These are phyloP conservation scores for Nowickia ferox DNA, from an alignment of 2,888 invertebrate species.

Conservation along the genomic window DNA sequence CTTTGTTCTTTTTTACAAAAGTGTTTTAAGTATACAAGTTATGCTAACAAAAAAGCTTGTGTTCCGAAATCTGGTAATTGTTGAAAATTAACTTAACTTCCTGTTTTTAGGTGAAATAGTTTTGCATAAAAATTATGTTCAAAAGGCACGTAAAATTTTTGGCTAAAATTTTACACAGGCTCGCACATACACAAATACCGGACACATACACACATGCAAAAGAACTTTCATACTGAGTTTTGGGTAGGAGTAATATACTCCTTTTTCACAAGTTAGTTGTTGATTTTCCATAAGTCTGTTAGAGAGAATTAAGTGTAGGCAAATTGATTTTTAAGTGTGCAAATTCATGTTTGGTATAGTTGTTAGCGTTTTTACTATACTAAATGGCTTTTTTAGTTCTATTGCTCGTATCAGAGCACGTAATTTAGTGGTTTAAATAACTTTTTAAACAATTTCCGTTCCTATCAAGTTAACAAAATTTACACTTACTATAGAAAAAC, in stretches of 20 bases:
- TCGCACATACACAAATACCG: background rate
- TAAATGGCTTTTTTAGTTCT: conserved; percentile 13
- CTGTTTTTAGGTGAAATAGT: conserved; percentile 40
- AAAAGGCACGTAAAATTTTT: conserved; percentile 50
- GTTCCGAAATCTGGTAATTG: conserved; percentile 52
- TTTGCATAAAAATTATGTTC: conserved; percentile 48
- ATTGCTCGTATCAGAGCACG: conserved; percentile 61
- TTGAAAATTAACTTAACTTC: conserved; percentile 58
- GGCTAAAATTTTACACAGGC: conserved; percentile 43
- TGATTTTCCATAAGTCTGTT: conserved; percentile 53
- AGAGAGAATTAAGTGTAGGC: conserved; percentile 48
- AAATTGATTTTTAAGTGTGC: conserved; percentile 64
- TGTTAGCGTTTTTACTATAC: conserved; percentile 13
- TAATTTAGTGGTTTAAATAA: conserved; percentile 69
- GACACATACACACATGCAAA: background rate
- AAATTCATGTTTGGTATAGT: conserved; percentile 31
- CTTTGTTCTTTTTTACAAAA: conserved; percentile 15
- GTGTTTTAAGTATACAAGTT: background rate
- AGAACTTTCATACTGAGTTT: background rate
- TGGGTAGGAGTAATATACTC: background rate
- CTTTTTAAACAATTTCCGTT: conserved; percentile 70
- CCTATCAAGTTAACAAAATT: conserved; percentile 64
- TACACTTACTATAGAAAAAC: conserved; percentile 35
- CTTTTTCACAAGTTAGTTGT: conserved; percentile 39
- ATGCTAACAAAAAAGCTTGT: conserved; percentile 22